phyloP scores from a whole-genome alignment of 2,888 invertebrate genomes.

The Synanthedon formicaeformis region DNA sequence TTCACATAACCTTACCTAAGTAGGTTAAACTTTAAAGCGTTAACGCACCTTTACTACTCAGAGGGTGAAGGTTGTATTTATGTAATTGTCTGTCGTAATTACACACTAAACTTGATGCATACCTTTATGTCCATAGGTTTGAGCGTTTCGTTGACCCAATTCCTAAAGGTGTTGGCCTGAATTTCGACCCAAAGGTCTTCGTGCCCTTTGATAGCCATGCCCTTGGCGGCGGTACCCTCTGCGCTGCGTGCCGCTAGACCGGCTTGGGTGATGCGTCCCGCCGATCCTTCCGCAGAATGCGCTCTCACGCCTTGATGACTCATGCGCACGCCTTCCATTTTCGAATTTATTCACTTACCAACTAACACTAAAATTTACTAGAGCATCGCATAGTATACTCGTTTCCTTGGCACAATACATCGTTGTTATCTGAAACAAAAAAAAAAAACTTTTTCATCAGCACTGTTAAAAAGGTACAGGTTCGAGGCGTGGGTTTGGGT shows the following conservation, averaged over 20 bases:
- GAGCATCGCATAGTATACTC: constrained; percentile 17
- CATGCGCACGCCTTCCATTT: constrained; percentile 67
- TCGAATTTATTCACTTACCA: constrained; percentile 18
- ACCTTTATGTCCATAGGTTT: constrained; percentile 78
- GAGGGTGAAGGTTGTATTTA: neutral
- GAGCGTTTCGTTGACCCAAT: constrained; percentile 96
- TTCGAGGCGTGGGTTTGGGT: too few species aligned
- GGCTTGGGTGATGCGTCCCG: constrained; percentile 76
- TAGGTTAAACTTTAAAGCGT: neutral
- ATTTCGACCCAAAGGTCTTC: constrained; percentile 97
- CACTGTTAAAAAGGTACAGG: too few species aligned
- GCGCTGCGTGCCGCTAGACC: constrained; percentile 91
- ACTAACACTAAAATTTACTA: constrained; percentile 13
- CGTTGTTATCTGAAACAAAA: constrained; percentile 36
- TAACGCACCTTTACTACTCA: neutral
- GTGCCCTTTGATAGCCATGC: constrained; percentile 94
- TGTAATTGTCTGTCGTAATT: neutral
- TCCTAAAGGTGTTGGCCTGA: constrained; percentile 94
- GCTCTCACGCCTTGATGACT: constrained; percentile 70
- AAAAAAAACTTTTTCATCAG: neutral
- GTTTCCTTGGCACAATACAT: constrained; percentile 34
- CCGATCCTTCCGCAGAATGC: constrained; percentile 71
- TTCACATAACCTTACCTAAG: neutral
- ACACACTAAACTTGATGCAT: constrained; percentile 4
- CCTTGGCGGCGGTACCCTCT: constrained; percentile 92